Evolutionary conservation across 2,888 invertebrate genomes (phyloP), one percentile per base, ranked within the genome.

Genomic region (Agrotis segetum): DNA sequence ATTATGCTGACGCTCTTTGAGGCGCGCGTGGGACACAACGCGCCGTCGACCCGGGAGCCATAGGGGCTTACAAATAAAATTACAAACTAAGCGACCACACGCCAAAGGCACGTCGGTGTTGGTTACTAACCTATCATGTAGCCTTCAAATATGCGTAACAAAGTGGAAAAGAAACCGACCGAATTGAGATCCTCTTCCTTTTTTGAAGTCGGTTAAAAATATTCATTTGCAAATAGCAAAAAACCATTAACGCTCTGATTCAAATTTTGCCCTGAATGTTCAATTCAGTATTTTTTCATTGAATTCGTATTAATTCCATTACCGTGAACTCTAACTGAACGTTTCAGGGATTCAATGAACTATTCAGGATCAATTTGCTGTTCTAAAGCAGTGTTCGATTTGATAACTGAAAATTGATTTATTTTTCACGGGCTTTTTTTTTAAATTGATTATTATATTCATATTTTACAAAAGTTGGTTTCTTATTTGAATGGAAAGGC

Each of bases 261-360:
- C 34, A 53, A 81, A 63, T 64, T 76, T 80, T 16, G 9, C 34
- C 14, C 56, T 77, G 77, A 64, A 65, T 24, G 61, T 65, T 62
- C 44, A 65, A 65, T 58, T 49, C 55, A 81, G 56, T 68, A 66
- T 79, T 65, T 74, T 70, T 85, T 79, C 77, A 72, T 73, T 71
- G 80, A 73, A 68, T 67, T 60, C 56, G 13, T 47, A 81, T 73
- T 83, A 74, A 81, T 82, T 83, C 84, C 59, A 83, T 81, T 73
- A 73, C 70, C 65, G 29, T 53, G 72, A 55, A 55, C 71, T 55
- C 56, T 66, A 77, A 67, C 72, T 66, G 68, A 49, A 69, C 70
- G 55, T 77, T 83, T 69, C 67, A 81, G 44, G 44, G 46, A 71
- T 71, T 71, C 72, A 76, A 75, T 71, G 70, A 81, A 81, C 72